Conservation (phyloP, 1,140 invertebrate species). For the Euura saliciscinereae region DNA sequence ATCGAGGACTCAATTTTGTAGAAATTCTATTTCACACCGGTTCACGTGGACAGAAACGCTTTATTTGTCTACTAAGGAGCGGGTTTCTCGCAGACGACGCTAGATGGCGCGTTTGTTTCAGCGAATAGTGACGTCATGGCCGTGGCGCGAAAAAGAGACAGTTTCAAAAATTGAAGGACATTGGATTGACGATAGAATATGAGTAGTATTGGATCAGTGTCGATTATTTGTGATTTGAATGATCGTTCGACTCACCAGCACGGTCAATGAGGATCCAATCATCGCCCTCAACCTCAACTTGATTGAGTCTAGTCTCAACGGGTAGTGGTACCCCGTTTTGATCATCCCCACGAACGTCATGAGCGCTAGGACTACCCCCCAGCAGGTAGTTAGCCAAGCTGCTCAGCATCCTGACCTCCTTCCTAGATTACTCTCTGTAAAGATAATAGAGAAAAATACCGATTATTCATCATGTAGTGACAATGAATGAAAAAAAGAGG, state of each 20-base stretch:
- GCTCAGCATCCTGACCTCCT: slow-evolving; percentile 59
- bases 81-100: no score
- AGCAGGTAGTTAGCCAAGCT: slow-evolving; percentile 63
- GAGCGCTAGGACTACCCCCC: slow-evolving; percentile 45
- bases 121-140: no score
- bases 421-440: slow-evolving; percentile 20
- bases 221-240: background rate
- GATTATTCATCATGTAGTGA: no score
- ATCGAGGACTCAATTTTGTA: no score
- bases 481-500: no score
- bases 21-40: no score
- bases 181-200: no score
- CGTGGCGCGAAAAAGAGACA: no score
- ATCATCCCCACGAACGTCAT: slow-evolving; percentile 42
- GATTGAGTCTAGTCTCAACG: slow-evolving; percentile 45
- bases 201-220: background rate
- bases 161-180: no score
- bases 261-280: slow-evolving; percentile 65
- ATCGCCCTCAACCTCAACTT: slow-evolving; percentile 58
- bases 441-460: background rate
- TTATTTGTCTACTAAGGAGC: no score
- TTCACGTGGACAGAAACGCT: no score
- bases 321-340: slow-evolving; percentile 32
- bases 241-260: slow-evolving; percentile 33
- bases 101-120: no score